Evolutionary conservation across 2,888 invertebrate species (phyloP).

Genomic region (Aelia acuminata): DNA sequence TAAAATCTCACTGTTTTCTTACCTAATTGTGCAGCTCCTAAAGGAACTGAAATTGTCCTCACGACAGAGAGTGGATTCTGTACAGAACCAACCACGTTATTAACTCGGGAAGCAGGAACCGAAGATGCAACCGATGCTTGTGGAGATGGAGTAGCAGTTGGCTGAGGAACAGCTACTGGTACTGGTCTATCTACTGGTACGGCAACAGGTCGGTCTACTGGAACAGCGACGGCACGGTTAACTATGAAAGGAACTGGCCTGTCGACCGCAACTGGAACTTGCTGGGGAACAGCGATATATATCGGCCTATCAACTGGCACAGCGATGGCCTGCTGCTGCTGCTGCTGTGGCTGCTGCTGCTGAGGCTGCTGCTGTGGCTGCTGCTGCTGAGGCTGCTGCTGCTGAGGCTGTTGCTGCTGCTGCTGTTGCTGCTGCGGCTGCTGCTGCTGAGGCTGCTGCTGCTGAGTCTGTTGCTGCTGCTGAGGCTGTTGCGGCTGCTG

Average conservation of each 20-base stretch:
- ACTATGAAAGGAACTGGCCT: constrained; percentile 71
- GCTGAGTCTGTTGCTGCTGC: too few relatives aligned
- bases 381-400: background rate
- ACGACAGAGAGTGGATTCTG: constrained; percentile 63
- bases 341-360: background rate
- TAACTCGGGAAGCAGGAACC: constrained; percentile 69
- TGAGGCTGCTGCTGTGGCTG: background rate
- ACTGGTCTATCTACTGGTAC: background rate
- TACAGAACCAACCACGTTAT: constrained; percentile 65
- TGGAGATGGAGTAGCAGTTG: constrained; percentile 72
- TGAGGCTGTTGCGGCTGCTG: background rate
- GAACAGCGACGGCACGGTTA: background rate
- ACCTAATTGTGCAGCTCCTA: background rate
- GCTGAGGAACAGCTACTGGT: constrained; percentile 68
- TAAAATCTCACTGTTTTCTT: too few relatives aligned
- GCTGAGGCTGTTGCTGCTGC: too few relatives aligned
- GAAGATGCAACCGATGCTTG: constrained; percentile 70
- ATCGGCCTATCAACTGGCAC: constrained; percentile 66
- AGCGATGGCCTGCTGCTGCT: constrained; percentile 64
- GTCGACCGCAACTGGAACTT: constrained; percentile 70
- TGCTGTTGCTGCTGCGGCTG: too few relatives aligned
- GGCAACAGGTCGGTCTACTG: background rate
- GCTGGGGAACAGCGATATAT: constrained; percentile 67
- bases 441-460: background rate
- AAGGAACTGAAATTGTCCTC: constrained; percentile 34